phyloP scores from a whole-genome alignment of 2,888 invertebrate genomes.

The Dryobota labecula region DNA sequence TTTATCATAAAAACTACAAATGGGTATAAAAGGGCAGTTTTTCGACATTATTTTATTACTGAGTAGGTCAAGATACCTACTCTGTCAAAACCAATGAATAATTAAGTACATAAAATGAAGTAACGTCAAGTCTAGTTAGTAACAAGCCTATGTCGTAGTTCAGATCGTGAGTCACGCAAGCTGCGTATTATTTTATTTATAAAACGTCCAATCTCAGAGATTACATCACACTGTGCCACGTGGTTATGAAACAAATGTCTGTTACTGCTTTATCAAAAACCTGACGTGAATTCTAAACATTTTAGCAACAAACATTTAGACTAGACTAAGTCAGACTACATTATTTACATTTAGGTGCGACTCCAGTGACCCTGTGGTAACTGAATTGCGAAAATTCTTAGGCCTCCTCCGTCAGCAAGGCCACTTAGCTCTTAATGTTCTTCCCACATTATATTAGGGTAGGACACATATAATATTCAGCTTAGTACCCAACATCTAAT shows the following conservation, averaged over 20 bases:
- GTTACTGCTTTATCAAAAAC: constrained; percentile 11
- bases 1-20: neutral
- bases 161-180: constrained; percentile 56
- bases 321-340: constrained; percentile 18
- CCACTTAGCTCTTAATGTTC: constrained; percentile 35
- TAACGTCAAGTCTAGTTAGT: constrained; percentile 35
- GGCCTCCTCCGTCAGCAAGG: constrained; percentile 19
- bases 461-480: constrained; percentile 33
- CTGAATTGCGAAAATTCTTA: constrained; percentile 38
- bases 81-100: constrained; percentile 34
- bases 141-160: constrained; percentile 32
- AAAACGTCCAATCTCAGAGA: constrained; percentile 36
- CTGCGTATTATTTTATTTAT: constrained; percentile 45
- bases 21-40: neutral
- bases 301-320: constrained; percentile 21
- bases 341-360: constrained; percentile 35
- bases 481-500: constrained; percentile 32
- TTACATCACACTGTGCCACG: constrained; percentile 33
- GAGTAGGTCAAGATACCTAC: neutral
- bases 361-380: constrained; percentile 30
- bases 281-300: constrained; percentile 26
- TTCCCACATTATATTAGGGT: constrained; percentile 35
- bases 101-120: constrained; percentile 7
- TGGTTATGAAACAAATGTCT: constrained; percentile 41
- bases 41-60: neutral